Conservation (phyloP, 2,113 vertebrate genomes). For the Calyptommatus sinebrachiatus region DNA sequence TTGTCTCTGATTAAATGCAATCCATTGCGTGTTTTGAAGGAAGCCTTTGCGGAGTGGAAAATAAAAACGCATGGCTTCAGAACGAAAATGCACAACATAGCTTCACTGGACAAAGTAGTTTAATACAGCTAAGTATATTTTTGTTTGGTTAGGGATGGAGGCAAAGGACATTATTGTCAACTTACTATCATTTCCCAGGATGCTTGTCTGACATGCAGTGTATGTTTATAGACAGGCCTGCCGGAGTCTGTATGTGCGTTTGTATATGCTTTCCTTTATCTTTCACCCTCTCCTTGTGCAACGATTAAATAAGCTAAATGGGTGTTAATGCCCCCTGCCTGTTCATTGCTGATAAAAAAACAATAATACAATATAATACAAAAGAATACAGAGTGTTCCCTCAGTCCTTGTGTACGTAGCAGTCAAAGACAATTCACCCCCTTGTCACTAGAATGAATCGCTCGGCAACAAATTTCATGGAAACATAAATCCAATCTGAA, state of each 20-base stretch:
- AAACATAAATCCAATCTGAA: conserved; percentile 19
- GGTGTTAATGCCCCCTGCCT: conserved; percentile 6
- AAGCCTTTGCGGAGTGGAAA: conserved; percentile 18
- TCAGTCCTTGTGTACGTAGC: conserved; percentile 5
- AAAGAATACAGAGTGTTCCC: neutral
- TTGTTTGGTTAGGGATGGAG: neutral
- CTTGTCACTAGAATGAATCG: conserved; percentile 8
- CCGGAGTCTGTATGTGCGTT: neutral
- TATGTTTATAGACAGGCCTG: neutral
- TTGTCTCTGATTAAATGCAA: conserved; percentile 30
- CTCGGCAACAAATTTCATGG: conserved; percentile 14
- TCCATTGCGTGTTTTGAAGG: conserved; percentile 22
- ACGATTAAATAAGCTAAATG: conserved; percentile 12
- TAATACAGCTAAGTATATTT: conserved; percentile 20
- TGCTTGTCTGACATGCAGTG: neutral
- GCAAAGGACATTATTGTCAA: neutral
- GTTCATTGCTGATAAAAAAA: conserved; percentile 19
- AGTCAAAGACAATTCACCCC: conserved; percentile 11
- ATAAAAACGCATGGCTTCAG: neutral
- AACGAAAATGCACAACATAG: neutral
- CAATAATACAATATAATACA: neutral
- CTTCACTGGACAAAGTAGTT: conserved; percentile 10
- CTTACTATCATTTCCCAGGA: neutral
- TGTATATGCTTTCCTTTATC: neutral
- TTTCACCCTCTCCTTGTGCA: neutral